Base-by-base conservation (phyloP, 2,797 vertebrate genomes). In the Rachycentron canadum region DNA sequence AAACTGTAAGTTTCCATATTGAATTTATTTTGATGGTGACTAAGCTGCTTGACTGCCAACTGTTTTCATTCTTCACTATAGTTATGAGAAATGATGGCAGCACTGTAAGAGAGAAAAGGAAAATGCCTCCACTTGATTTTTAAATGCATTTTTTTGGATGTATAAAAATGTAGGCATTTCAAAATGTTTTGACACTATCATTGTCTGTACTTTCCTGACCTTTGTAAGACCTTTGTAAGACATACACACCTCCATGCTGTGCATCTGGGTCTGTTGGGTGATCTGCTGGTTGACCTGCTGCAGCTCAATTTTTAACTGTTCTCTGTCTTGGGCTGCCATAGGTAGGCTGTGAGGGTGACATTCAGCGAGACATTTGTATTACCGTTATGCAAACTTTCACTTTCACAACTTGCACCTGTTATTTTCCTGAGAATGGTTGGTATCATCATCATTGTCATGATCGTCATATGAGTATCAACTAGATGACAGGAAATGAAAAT, bases 281-380 rank as follows among this genome's bases (percentile, higher is more conserved):
- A 99, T 99, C 92, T 99, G 93, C 81, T 94, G 92, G 93, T 98
- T 99, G 82, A 99, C 95, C 57, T 99, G 97, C 91, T 99, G 98
- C 65, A 99, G 93, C 86, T 99, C 98, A 89, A 99, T 96, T 89
- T 98, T 96, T 61, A 99, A 94, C 92, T 98, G 98, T 84, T 99
- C 98, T 83, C 98, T 94, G 71, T 99, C 97, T 23, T 95, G 90
- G 40, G 85, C 63, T 72, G 95, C 93, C 81, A 97, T 96, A 1
- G 92, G 81, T 60, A 93, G 88, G 73, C 95, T 95, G 84, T 16
- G 26, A 32, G 16, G 30, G 23, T 2, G 32, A 64, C 5, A 79
- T 11, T 49, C 2, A 11, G 19, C 5, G 5, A 82, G 14, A 76
- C 4, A 45, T 16, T 59, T 11, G 56, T 1, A 56, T 32, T 23